Evolutionary conservation across 64 coral and sea anemone species (phyloP).

Genomic region (Astreopora myriophthalma): DNA sequence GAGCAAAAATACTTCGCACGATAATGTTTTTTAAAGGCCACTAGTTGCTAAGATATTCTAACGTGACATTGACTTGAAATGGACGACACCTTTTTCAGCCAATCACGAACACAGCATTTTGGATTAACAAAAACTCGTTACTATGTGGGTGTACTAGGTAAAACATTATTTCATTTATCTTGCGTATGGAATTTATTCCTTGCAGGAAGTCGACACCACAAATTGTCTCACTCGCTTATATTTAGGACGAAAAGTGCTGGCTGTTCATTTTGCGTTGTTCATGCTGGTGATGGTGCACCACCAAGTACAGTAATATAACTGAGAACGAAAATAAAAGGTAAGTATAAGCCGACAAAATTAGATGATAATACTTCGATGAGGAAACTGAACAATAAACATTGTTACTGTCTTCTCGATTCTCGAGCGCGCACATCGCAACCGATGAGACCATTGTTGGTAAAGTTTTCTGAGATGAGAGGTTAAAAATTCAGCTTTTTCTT

Average conservation of each 20-base stretch:
- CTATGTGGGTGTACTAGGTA: background rate
- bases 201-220: background rate
- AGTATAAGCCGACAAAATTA: background rate
- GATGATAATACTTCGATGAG: background rate
- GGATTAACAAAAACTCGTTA: background rate
- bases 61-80: background rate
- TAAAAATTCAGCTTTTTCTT: no score
- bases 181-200: background rate
- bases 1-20: background rate
- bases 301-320: background rate
- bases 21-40: background rate
- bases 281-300: background rate
- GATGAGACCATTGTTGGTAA: no score
- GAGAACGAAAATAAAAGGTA: background rate
- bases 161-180: background rate
- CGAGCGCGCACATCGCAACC: no score
- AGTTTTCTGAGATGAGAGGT: no score
- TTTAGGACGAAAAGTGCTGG: background rate
- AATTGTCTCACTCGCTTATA: background rate
- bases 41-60: background rate
- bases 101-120: background rate
- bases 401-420: no score
- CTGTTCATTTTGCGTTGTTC: no score
- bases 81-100: background rate
- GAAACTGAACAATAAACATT: background rate